These are phyloP conservation scores for Mercenaria mercenaria DNA, from an alignment of 1,140 invertebrate species.

Conservation along the genomic window DNA sequence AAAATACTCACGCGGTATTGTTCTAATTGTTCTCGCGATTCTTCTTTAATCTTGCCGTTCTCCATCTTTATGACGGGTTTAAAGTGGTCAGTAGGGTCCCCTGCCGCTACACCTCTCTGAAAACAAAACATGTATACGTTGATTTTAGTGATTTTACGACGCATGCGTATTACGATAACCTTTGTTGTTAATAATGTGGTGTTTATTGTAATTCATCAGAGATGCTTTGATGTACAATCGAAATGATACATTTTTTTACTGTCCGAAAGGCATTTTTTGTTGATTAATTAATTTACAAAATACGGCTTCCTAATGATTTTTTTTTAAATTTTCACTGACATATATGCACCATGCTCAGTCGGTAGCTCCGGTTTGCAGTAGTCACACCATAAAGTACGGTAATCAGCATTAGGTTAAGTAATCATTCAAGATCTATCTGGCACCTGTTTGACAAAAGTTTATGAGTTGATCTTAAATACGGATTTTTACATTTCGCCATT, in stretches of 20 bases:
- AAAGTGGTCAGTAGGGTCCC: background rate
- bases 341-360: too few relatives aligned
- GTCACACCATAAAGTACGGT: too few relatives aligned
- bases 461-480: too few relatives aligned
- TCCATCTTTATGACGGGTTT: background rate
- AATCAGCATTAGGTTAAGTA: too few relatives aligned
- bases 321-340: too few relatives aligned
- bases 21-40: background rate
- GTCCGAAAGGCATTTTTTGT: background rate
- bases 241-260: background rate
- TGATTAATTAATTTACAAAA: background rate
- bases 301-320: background rate
- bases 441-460: too few relatives aligned
- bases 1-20: background rate
- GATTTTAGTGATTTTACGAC: background rate
- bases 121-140: background rate
- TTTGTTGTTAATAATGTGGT: background rate
- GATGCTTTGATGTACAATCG: background rate
- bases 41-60: background rate
- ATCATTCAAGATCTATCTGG: too few relatives aligned
- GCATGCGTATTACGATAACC: background rate
- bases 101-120: background rate
- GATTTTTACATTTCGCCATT: too few relatives aligned
- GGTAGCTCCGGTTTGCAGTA: too few relatives aligned
- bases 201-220: background rate